Evolutionary conservation across 1,140 invertebrate species (phyloP), one percentile per base, ranked within the genome.

Genomic region (Ceratosolen fusciceps): DNA sequence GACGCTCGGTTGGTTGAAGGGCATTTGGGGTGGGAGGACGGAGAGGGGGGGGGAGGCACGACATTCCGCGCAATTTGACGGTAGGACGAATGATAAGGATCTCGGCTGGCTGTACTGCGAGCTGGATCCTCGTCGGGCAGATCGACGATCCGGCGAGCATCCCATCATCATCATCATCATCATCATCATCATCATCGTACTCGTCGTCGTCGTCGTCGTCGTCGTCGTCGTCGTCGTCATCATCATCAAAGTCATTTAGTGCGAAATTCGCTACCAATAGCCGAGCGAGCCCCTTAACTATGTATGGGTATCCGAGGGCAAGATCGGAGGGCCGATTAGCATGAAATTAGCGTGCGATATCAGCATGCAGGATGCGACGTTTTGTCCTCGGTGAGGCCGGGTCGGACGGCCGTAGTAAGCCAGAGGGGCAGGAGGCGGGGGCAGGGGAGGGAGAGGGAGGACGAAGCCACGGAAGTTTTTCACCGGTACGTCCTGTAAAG

Each of bases 231-330:
- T n/a, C n/a, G n/a, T n/a, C n/a, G n/a, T n/a, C n/a, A n/a, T n/a
- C n/a, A n/a, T 72, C 76, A 77, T 78, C 77, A 70, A 70, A 72
- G 77, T 73, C 70, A 73, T 78, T 72, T 73, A 49, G 54, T 39
- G 52, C 67, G 52, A 70, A 70, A 70, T 58, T 60, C 54, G 67
- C 76, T 62, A 54, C 74, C 75, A 49, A 77, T 68, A 76, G 14
- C 4, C 24, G 16, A 3, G 7, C 24, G 16, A 16, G 0, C 9
- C n/a, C 1, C 29, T 49, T n/a, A n/a, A 58, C 52, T 43, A 65
- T 24, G 72, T 74, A 60, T 26, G 52, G 26, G 43, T 60, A 74
- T 60, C 14, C n/a, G 14, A 65, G 26, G 37, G 49, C 21, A 43
- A 56, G 70, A 56, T 52, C 47, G 14, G 12, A n/a, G 1, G 26